A percentile compares a stretch with the other conserved stretches of the same genome.
phyloP scores from a whole-genome alignment of 2,888 invertebrate genomes.

The Tethea ocularis region DNA sequence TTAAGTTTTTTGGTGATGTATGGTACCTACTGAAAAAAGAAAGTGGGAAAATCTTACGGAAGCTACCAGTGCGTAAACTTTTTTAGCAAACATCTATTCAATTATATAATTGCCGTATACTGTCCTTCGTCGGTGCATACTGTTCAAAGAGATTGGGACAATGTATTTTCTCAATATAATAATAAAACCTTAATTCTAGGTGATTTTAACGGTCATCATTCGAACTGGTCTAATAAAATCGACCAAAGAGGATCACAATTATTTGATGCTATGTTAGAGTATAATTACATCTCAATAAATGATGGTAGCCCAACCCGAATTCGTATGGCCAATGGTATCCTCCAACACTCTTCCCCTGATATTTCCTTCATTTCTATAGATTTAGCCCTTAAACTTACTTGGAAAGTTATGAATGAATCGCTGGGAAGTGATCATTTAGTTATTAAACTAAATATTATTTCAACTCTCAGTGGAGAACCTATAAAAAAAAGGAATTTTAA shows the following conservation, averaged over 20 bases:
- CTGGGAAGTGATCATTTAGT: constrained; percentile 20
- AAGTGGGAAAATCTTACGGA: neutral
- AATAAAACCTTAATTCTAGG: too few relatives aligned
- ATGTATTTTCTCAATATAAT: constrained; percentile 17
- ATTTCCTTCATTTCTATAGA: constrained; percentile 15
- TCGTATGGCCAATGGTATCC: constrained; percentile 13
- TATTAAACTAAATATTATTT: too few relatives aligned
- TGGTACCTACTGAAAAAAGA: neutral
- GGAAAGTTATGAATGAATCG: constrained; percentile 18
- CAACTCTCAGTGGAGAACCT: constrained; percentile 14
- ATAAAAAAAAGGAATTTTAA: too few relatives aligned
- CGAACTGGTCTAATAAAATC: constrained; percentile 15
- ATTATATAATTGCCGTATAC: constrained; percentile 29
- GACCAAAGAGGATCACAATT: constrained; percentile 1
- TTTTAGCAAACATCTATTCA: too few relatives aligned
- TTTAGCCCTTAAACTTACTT: constrained; percentile 15
- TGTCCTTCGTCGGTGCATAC: constrained; percentile 25
- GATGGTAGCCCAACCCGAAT: constrained; percentile 12
- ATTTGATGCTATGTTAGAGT: neutral
- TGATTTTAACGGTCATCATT: too few relatives aligned
- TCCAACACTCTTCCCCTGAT: constrained; percentile 18
- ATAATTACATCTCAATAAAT: constrained; percentile 11
- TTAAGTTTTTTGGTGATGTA: neutral
- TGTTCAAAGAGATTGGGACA: constrained; percentile 27
- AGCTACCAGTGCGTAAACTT: too few relatives aligned